Conservation (phyloP, 2,797 vertebrate species). For the Coendou prehensilis region DNA sequence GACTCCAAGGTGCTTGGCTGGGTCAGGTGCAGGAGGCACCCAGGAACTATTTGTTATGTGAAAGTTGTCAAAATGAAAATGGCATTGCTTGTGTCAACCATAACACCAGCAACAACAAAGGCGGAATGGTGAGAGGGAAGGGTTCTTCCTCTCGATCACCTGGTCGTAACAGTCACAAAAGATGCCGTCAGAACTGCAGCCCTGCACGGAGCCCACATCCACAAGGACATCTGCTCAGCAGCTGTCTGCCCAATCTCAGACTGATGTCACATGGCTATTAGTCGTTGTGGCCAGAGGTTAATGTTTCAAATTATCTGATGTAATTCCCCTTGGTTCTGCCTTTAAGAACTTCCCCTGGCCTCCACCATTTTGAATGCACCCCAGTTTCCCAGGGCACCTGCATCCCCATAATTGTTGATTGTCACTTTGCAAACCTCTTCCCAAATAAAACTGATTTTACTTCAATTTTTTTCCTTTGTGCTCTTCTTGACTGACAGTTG, state of each 20-base stretch:
- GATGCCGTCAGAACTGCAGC: background rate
- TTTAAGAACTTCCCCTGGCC: background rate
- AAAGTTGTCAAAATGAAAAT: background rate
- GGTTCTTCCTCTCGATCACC: background rate
- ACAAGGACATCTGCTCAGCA: background rate
- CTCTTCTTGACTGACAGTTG: background rate
- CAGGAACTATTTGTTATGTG: background rate
- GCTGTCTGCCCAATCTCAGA: background rate
- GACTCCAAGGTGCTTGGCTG: background rate
- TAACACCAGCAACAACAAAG: background rate
- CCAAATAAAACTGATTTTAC: background rate
- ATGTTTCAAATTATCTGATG: background rate
- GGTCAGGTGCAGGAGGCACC: rapidly evolving
- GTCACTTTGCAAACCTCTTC: background rate
- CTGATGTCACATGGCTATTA: background rate
- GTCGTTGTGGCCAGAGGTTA: background rate
- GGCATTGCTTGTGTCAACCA: background rate
- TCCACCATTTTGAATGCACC: background rate
- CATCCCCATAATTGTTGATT: background rate
- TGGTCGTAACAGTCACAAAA: background rate
- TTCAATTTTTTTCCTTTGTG: background rate
- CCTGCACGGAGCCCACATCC: background rate
- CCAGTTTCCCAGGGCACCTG: background rate
- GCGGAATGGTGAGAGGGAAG: background rate
- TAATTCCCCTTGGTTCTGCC: background rate